phyloP scores from a whole-genome alignment of 1,140 invertebrate species.

The Bombus waltoni region DNA sequence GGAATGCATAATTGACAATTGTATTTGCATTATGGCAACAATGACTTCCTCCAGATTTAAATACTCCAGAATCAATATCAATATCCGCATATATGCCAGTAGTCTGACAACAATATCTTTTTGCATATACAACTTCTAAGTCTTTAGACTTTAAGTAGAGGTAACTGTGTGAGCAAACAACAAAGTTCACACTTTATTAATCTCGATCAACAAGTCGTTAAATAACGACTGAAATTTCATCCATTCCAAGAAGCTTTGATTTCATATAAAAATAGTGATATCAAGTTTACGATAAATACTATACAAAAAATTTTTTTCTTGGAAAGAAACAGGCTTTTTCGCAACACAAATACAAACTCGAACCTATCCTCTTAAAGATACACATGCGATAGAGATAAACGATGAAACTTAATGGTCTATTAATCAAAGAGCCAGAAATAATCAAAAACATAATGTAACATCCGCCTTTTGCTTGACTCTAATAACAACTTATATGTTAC shows the following conservation, averaged over 20 bases:
- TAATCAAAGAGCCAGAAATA: neutral
- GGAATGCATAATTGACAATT: too few species aligned
- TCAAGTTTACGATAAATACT: neutral
- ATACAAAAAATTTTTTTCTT: too few species aligned
- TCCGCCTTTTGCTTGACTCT: neutral
- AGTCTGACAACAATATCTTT: neutral
- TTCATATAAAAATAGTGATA: neutral
- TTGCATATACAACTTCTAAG: neutral
- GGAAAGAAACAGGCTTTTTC: neutral
- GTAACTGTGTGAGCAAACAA: constrained; percentile 7
- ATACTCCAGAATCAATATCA: neutral
- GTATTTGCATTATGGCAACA: too few species aligned
- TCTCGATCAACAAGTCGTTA: constrained; percentile 28
- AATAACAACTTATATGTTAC: too few species aligned
- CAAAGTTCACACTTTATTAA: constrained; percentile 24
- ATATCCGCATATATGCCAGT: too few species aligned
- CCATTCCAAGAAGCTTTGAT: neutral
- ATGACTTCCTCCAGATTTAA: neutral
- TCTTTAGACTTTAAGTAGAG: neutral
- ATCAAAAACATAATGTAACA: neutral
- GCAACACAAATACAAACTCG: neutral
- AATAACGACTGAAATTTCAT: constrained; percentile 41
- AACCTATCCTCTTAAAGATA: neutral
- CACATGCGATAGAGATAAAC: neutral
- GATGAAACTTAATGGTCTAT: neutral